A percentile compares a stretch with the other conserved stretches of the same genome.
phyloP scores from a whole-genome alignment of 2,888 invertebrate species.

The Athalia circularis region DNA sequence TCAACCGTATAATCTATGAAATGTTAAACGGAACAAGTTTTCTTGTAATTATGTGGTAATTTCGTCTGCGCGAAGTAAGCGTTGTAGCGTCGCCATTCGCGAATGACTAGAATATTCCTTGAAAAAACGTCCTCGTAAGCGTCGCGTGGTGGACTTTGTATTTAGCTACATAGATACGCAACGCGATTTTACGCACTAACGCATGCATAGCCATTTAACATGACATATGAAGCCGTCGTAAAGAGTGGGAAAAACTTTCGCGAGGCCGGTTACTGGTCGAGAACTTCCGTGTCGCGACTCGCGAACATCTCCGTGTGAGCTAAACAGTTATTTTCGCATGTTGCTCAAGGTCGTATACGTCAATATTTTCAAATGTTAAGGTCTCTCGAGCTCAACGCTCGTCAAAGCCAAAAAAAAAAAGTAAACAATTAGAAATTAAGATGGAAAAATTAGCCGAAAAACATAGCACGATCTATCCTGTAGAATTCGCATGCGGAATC shows the following conservation, averaged over 20 bases:
- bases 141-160: constrained; percentile 12
- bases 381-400: constrained; percentile 2
- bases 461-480: constrained; percentile 10
- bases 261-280: constrained; percentile 3
- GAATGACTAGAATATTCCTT: constrained; percentile 1
- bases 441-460: neutral
- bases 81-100: constrained; percentile 4
- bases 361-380: constrained; percentile 40
- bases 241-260: constrained; percentile 11
- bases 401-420: constrained; percentile 3
- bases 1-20: neutral
- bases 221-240: neutral
- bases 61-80: neutral
- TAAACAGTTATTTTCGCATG: constrained; percentile 29
- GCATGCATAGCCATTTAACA: neutral
- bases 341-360: constrained; percentile 21
- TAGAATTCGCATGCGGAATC: neutral
- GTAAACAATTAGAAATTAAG: neutral
- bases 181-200: constrained; percentile 14
- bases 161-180: neutral
- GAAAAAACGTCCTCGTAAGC: constrained; percentile 7
- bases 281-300: constrained; percentile 15
- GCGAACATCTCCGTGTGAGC: constrained; percentile 16
- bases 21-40: neutral
- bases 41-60: too few relatives aligned